A percentile compares a stretch with the other conserved stretches of the same genome.
Conservation (phyloP, 2,888 invertebrate genomes). For the Elegia similella region DNA sequence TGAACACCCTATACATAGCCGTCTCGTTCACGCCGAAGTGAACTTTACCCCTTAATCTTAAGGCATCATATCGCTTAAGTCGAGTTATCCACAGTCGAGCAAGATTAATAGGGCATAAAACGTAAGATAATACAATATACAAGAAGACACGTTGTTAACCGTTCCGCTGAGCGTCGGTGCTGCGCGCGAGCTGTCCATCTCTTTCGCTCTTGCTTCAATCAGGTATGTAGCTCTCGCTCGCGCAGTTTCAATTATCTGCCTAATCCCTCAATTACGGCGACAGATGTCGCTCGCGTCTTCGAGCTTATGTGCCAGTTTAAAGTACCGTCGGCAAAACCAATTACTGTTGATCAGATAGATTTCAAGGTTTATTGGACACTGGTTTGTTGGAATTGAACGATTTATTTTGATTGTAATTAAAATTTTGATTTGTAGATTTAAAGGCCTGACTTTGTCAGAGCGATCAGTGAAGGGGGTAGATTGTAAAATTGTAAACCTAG, state of each 20-base stretch:
- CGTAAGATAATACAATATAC: constrained; percentile 83
- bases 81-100: constrained; percentile 53
- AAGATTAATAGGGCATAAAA: constrained; percentile 81
- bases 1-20: constrained; percentile 52
- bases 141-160: constrained; percentile 86
- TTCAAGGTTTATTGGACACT: constrained; percentile 34
- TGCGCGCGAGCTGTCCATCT: constrained; percentile 50
- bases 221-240: constrained; percentile 50
- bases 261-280: constrained; percentile 86
- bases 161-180: constrained; percentile 67
- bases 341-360: constrained; percentile 66
- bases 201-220: constrained; percentile 44
- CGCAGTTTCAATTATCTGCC: constrained; percentile 85
- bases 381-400: constrained; percentile 27
- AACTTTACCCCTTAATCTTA: constrained; percentile 39
- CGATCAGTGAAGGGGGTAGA: not conserved
- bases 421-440: constrained; percentile 29
- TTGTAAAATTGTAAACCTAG: no score
- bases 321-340: constrained; percentile 74
- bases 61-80: constrained; percentile 43
- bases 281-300: constrained; percentile 82
- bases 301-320: constrained; percentile 79
- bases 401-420: constrained; percentile 48
- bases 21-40: constrained; percentile 34
- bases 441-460: not conserved